phyloP scores from a whole-genome alignment of 2,113 vertebrate species.

The Craseonycteris thonglongyai region DNA sequence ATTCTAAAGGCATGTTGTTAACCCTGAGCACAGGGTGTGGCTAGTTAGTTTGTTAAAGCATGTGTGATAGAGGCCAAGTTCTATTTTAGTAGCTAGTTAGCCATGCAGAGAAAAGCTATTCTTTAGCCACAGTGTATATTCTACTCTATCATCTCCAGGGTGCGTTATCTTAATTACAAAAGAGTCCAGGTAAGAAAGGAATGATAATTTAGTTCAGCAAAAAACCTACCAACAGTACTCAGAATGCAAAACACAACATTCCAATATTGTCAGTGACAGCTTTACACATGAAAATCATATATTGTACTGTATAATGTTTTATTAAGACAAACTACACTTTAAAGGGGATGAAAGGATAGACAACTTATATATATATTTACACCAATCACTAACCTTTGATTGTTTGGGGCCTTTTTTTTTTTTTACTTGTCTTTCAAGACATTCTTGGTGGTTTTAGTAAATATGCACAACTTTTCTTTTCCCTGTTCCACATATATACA shows the following conservation, averaged over 20 bases:
- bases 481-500: neutral
- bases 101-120: neutral
- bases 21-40: neutral
- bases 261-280: neutral
- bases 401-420: neutral
- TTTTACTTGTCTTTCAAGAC: neutral
- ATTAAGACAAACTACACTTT: neutral
- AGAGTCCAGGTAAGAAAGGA: neutral
- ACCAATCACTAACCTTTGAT: neutral
- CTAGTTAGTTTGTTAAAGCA: neutral
- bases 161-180: neutral
- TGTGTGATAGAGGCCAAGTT: neutral
- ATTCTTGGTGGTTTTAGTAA: neutral
- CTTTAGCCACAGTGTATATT: neutral
- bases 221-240: neutral
- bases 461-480: neutral
- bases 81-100: conserved; percentile 42
- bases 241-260: neutral
- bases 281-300: neutral
- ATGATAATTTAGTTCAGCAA: neutral
- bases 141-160: neutral
- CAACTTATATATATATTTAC: neutral
- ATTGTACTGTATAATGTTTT: neutral
- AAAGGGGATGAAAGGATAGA: neutral
- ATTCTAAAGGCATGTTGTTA: neutral